A percentile compares a stretch with the other conserved stretches of the same genome.
Evolutionary conservation across 1,140 invertebrate genomes (phyloP).

Genomic region (Dendrolimus kikuchii): DNA sequence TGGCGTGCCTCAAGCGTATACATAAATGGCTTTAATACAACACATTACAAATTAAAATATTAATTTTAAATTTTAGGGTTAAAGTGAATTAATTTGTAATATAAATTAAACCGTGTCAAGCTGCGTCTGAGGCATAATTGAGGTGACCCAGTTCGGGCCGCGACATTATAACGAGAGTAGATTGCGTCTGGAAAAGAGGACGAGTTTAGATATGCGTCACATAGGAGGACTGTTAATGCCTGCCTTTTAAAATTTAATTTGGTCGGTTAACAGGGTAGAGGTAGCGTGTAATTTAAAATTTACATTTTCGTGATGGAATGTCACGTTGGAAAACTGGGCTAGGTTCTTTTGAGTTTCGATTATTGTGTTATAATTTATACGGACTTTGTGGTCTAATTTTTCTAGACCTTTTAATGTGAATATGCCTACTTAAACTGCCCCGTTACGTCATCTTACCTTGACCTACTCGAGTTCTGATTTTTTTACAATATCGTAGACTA

Average conservation of each 20-base stretch:
- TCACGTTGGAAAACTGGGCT: no score
- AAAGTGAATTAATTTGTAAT: constrained; percentile 46
- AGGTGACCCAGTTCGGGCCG: constrained; percentile 37
- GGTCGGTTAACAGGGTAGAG: constrained; percentile 7
- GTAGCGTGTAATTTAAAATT: no score
- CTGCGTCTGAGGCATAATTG: constrained; percentile 35
- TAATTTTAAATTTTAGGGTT: constrained; percentile 23
- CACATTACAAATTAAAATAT: constrained; percentile 14
- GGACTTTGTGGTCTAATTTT: no score
- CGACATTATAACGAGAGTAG: constrained; percentile 20
- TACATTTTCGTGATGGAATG: no score
- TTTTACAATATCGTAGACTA: no score
- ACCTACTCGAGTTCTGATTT: no score
- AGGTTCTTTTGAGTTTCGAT: no score
- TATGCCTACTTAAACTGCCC: no score
- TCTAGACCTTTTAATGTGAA: no score
- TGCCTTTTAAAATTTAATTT: constrained; percentile 29
- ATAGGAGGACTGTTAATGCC: constrained; percentile 15
- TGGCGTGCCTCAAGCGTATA: no score
- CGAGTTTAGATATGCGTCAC: constrained; percentile 15
- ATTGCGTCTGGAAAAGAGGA: constrained; percentile 17
- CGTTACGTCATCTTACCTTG: no score
- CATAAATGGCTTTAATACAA: not conserved
- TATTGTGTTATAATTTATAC: no score
- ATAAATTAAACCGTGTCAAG: constrained; percentile 40